Conservation (phyloP, 2,797 vertebrate genomes). For the Phylloscopus collybita region DNA sequence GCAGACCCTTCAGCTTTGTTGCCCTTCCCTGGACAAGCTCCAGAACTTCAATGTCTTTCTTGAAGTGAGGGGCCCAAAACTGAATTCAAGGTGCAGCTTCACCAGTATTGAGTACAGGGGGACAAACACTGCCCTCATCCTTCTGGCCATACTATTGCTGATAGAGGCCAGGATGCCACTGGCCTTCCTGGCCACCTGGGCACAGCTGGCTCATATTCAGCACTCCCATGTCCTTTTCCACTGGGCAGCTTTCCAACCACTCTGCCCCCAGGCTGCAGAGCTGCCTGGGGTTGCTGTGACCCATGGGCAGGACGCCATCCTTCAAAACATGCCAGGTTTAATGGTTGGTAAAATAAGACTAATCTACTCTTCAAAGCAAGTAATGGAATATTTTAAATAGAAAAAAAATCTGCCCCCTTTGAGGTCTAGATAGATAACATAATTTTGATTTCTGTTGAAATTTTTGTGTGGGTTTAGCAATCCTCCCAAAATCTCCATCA, state of each 20-base stretch:
- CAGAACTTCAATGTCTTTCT: background rate
- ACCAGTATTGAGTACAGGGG: background rate
- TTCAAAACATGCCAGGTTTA: background rate
- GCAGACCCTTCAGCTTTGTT: background rate
- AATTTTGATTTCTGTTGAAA: background rate
- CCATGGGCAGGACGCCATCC: background rate
- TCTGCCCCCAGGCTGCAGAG: background rate
- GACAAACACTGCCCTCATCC: rapidly evolving
- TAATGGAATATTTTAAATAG: background rate
- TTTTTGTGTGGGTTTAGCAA: background rate
- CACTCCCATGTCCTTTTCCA: too few relatives aligned
- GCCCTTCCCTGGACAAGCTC: background rate
- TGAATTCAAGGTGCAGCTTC: background rate
- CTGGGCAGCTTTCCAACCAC: background rate
- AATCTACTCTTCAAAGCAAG: background rate
- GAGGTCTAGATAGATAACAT: background rate
- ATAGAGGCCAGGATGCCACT: background rate
- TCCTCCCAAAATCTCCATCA: background rate
- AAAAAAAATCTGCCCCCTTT: background rate
- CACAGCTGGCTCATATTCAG: background rate
- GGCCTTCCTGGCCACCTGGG: background rate
- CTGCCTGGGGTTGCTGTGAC: background rate
- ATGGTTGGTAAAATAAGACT: background rate
- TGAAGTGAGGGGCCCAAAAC: background rate
- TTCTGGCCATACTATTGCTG: background rate